Conservation (phyloP, 2,113 vertebrate genomes). For the Gadus chalcogrammus region DNA sequence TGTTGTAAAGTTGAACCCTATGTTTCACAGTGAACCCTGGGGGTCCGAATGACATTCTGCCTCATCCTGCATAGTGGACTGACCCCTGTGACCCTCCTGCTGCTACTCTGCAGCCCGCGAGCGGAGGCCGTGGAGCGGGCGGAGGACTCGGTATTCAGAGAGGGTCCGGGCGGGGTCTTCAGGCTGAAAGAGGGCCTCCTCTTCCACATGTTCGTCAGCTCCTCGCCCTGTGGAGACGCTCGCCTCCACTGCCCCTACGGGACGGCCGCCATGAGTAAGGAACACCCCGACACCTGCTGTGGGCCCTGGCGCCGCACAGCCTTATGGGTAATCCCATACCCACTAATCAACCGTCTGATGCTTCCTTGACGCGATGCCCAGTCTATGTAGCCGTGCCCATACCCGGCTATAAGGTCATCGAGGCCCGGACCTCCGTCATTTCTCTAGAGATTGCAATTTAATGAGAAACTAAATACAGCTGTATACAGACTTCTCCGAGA, state of each 20-base stretch:
- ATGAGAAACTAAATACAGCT: too few species aligned
- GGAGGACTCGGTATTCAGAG: conserved; percentile 85
- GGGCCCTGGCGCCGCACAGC: too few species aligned
- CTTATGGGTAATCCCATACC: too few species aligned
- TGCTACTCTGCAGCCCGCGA: conserved; percentile 61
- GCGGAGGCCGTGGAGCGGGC: not conserved
- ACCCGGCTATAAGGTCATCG: too few species aligned
- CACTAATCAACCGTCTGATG: too few species aligned
- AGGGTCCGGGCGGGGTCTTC: conserved; percentile 75
- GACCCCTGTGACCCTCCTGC: not conserved
- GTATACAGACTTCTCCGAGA: too few species aligned
- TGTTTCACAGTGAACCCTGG: not conserved
- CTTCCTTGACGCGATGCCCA: too few species aligned
- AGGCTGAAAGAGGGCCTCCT: conserved; percentile 79
- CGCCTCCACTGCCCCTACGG: conserved; percentile 93
- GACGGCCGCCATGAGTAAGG: conserved; percentile 56
- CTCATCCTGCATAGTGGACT: not conserved
- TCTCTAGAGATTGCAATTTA: too few species aligned
- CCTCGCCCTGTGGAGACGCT: conserved; percentile 90
- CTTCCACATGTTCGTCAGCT: conserved; percentile 92
- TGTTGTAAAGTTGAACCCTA: not conserved
- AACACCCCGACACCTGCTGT: not conserved
- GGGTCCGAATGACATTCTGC: not conserved
- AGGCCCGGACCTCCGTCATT: too few species aligned
- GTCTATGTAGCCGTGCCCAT: too few species aligned